A percentile compares a stretch with the other conserved stretches of the same genome.
phyloP scores from a whole-genome alignment of 2,888 invertebrate species.

The Geophilus truncorum region DNA sequence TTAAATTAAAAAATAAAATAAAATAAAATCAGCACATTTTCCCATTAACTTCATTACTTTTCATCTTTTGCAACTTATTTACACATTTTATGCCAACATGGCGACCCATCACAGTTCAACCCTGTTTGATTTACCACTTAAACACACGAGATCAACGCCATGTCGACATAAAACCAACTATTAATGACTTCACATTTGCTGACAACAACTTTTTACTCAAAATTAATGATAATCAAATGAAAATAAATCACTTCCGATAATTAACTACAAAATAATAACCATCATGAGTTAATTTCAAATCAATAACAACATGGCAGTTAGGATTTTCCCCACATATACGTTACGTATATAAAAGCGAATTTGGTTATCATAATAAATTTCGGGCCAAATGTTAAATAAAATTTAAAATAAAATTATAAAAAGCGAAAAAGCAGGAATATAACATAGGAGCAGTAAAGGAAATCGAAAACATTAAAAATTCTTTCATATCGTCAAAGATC shows the following conservation, averaged over 20 bases:
- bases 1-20: neutral
- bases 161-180: neutral
- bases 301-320: neutral
- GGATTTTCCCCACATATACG: neutral
- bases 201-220: neutral
- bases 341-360: neutral
- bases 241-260: neutral
- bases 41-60: neutral
- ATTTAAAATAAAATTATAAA: neutral
- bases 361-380: no score
- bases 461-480: neutral
- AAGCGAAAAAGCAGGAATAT: neutral
- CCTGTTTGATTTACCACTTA: neutral
- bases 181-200: neutral
- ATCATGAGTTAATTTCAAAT: no score
- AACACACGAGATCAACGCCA: neutral
- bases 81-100: neutral
- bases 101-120: neutral
- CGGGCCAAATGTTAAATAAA: neutral
- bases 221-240: neutral
- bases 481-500: neutral
- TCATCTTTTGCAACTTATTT: neutral
- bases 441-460: neutral
- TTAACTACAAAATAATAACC: no score
- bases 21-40: neutral